A percentile compares a stretch with the other conserved stretches of the same genome.
Conservation (phyloP, 2,888 invertebrate genomes). For the Xanthia togata region DNA sequence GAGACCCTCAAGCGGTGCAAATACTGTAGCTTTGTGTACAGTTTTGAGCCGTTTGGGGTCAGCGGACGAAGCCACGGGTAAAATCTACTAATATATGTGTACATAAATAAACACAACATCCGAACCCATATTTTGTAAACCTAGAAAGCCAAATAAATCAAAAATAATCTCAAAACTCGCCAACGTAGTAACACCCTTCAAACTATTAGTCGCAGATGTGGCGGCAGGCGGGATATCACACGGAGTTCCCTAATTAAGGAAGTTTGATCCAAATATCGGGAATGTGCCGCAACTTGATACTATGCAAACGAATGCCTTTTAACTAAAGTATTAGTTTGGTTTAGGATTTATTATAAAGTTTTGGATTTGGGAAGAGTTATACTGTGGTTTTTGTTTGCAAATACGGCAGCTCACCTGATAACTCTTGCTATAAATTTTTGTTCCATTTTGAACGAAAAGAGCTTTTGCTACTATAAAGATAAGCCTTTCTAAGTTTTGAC, state of each 20-base stretch:
- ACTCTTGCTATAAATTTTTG: neutral
- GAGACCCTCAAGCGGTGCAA: no score
- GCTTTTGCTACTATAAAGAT: no score
- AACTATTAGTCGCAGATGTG: conserved; percentile 73
- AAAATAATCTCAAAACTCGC: neutral
- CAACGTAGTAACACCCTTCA: conserved; percentile 1
- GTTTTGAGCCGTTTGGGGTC: no score
- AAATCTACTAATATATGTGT: no score
- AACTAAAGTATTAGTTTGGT: conserved; percentile 38
- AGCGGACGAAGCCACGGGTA: no score
- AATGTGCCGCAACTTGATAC: conserved; percentile 25
- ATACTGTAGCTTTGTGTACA: no score
- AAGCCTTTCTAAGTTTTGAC: no score
- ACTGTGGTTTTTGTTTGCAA: neutral
- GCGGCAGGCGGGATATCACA: conserved; percentile 60
- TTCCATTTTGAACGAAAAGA: neutral
- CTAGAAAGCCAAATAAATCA: conserved; percentile 13
- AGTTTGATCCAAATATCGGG: conserved; percentile 63
- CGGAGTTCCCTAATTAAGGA: conserved; percentile 75
- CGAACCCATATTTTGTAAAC: neutral
- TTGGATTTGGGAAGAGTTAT: neutral
- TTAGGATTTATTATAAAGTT: conserved; percentile 46
- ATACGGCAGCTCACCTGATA: neutral
- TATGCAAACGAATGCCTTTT: conserved; percentile 48
- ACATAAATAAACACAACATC: neutral